These are phyloP conservation scores for Toxotes jaculatrix DNA, from an alignment of 2,113 vertebrate genomes.

Conservation along the genomic window DNA sequence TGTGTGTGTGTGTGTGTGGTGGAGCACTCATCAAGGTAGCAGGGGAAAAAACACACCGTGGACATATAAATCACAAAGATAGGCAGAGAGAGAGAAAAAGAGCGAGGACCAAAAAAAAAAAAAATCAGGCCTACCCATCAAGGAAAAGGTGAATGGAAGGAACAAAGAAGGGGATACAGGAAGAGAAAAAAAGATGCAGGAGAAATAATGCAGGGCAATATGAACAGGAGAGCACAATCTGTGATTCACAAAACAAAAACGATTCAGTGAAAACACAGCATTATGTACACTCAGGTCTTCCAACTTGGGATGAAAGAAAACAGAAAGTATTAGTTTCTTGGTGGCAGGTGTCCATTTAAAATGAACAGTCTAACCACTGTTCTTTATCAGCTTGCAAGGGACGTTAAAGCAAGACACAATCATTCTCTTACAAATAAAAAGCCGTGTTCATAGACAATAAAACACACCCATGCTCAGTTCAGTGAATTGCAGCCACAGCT, in stretches of 20 bases:
- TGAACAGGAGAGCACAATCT: background rate
- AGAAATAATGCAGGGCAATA: background rate
- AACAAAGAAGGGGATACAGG: background rate
- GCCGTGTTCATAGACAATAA: no score
- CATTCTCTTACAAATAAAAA: no score
- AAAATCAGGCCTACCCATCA: background rate
- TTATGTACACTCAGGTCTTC: background rate
- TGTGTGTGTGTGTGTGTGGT: conserved; percentile 7
- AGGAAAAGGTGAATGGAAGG: background rate
- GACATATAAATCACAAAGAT: conserved; percentile 50
- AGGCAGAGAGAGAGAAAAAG: background rate
- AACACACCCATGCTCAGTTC: no score
- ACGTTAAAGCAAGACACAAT: background rate
- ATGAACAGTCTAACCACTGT: background rate
- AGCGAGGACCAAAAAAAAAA: conserved; percentile 13
- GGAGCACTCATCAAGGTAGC: conserved; percentile 54
- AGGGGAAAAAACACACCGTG: conserved; percentile 19
- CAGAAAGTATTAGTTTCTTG: no score
- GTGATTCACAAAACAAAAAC: background rate
- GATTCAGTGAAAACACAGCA: background rate
- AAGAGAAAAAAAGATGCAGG: background rate
- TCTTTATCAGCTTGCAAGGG: background rate
- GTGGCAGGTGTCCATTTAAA: background rate
- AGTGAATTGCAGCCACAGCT: background rate
- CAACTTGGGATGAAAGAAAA: background rate